Percentiles rank a stretch among this genome's conserved stretches.
Conservation (phyloP, 2,888 invertebrate species). For the Meliscaeva auricollis region DNA sequence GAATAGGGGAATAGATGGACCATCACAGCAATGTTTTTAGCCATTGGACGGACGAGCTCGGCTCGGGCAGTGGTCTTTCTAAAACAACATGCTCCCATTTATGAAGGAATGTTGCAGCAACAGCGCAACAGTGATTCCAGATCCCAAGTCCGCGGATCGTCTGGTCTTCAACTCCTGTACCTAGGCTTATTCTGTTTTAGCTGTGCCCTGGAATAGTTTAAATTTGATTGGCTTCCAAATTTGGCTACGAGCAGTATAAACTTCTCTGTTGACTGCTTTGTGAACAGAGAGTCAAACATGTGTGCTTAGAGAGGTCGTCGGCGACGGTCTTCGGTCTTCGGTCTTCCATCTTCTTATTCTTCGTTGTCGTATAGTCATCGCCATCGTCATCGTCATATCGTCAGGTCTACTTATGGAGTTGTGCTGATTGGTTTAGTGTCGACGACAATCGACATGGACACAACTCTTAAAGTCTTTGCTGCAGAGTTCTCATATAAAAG, state of each 20-base stretch:
- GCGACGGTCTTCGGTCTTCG: neutral
- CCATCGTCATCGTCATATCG: conserved; percentile 10
- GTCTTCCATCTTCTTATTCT: neutral
- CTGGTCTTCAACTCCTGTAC: neutral
- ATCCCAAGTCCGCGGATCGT: conserved; percentile 22
- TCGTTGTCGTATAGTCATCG: neutral
- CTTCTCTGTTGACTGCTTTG: conserved; percentile 27
- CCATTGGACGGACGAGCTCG: conserved; percentile 4
- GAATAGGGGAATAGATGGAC: conserved; percentile 42
- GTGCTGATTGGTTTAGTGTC: conserved; percentile 73
- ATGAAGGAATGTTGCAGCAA: conserved; percentile 70
- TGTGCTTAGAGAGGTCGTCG: conserved; percentile 59
- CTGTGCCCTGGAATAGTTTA: conserved; percentile 66
- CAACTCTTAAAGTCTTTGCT: conserved; percentile 36
- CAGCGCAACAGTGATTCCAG: conserved; percentile 10
- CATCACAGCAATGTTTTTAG: neutral
- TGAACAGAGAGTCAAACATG: conserved; percentile 30
- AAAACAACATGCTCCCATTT: conserved; percentile 72
- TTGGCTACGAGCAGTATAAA: conserved; percentile 56
- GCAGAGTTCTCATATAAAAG: conserved; percentile 52
- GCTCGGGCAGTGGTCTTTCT: conserved; percentile 50
- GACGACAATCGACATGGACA: conserved; percentile 66
- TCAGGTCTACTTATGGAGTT: conserved; percentile 68
- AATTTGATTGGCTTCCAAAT: conserved; percentile 76
- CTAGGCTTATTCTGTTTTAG: conserved; percentile 21